Conservation (phyloP, 2,888 invertebrate species). For the Malacosoma neustria region DNA sequence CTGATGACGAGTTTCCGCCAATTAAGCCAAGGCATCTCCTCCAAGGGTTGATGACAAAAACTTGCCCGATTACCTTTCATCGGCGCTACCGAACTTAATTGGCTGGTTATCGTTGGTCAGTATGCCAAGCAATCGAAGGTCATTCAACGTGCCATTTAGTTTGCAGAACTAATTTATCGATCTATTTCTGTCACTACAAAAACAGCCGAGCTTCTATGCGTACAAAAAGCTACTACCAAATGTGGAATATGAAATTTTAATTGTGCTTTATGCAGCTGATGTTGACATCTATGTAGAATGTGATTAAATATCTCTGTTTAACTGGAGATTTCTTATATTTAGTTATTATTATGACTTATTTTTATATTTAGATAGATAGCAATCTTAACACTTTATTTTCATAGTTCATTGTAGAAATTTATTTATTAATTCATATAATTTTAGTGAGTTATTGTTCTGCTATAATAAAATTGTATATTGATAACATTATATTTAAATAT, state of each 20-base stretch:
- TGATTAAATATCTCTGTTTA: neutral
- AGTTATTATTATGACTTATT: too few species aligned
- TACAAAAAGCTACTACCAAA: slow-evolving; percentile 33
- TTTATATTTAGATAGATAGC: too few species aligned
- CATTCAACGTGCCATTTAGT: slow-evolving; percentile 22
- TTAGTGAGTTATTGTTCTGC: slow-evolving; percentile 4
- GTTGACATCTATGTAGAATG: neutral
- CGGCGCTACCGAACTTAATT: slow-evolving; percentile 72
- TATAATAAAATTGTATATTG: too few species aligned
- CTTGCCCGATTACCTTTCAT: slow-evolving; percentile 44
- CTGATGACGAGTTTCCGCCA: slow-evolving; percentile 66
- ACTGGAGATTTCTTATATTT: too few species aligned
- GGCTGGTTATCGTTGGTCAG: slow-evolving; percentile 55
- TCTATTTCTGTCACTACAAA: slow-evolving; percentile 44
- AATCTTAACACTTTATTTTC: too few species aligned
- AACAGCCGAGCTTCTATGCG: slow-evolving; percentile 19
- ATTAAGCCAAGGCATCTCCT: slow-evolving; percentile 41
- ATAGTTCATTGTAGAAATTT: too few species aligned
- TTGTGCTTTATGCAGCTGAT: slow-evolving; percentile 16
- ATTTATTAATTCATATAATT: slow-evolving; percentile 2
- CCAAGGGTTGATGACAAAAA: slow-evolving; percentile 50
- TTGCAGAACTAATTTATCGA: slow-evolving; percentile 15
- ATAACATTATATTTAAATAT: too few species aligned
- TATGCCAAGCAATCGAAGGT: slow-evolving; percentile 51
- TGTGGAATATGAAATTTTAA: slow-evolving; percentile 44